These are phyloP conservation scores for Dendrophyllia cribrosa DNA, from an alignment of 64 coral and sea anemone species.

Conservation along the genomic window DNA sequence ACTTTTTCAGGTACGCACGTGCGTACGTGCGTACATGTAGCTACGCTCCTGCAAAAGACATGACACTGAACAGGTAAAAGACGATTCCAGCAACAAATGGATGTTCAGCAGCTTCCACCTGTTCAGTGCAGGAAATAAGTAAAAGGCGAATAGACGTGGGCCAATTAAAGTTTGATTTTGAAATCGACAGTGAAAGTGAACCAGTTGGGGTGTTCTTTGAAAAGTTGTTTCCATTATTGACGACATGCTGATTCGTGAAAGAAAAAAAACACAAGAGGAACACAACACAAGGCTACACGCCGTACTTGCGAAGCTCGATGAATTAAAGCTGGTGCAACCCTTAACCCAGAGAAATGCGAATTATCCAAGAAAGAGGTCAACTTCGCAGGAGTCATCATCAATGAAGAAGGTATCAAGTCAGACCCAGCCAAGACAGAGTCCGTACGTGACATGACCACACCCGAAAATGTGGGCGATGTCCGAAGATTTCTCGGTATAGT, in stretches of 20 bases:
- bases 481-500: conserved; percentile 22
- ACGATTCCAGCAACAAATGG: no score
- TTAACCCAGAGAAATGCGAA: conserved; percentile 3
- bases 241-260: conserved; percentile 16
- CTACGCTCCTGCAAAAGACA: no score
- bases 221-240: background rate
- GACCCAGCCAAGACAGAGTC: conserved; percentile 18
- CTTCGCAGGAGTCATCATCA: background rate
- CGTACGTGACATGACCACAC: background rate
- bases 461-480: conserved; percentile 19
- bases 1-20: no score
- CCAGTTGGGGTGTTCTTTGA: no score
- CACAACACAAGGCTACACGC: background rate
- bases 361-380: conserved; percentile 10
- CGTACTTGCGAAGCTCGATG: conserved; percentile 19
- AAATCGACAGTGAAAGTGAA: no score
- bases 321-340: background rate
- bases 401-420: background rate
- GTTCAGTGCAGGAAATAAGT: no score
- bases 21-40: no score
- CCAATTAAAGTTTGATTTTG: no score
- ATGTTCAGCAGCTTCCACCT: no score
- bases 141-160: no score
- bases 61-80: no score
- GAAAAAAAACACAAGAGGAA: conserved; percentile 15